phyloP scores from a whole-genome alignment of 1,140 invertebrate species.

The Theocolax elegans region DNA sequence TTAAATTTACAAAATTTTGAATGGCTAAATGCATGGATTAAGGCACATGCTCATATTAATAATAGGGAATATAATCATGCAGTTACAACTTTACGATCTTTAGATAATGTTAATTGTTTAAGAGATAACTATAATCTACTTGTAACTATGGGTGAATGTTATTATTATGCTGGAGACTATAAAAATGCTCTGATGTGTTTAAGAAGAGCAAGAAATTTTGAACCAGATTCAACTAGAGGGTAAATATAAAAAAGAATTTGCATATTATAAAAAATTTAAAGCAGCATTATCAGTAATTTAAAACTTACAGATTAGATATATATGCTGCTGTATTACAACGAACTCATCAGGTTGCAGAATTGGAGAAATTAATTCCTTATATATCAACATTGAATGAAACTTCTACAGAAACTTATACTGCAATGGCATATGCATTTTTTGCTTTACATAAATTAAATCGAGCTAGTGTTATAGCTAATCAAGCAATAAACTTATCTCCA shows the following conservation, averaged over 20 bases:
- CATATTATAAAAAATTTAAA: no score
- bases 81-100: constrained; percentile 71
- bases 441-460: constrained; percentile 68
- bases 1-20: constrained; percentile 63
- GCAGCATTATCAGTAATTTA: no score
- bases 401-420: constrained; percentile 73
- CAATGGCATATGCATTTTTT: constrained; percentile 73
- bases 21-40: constrained; percentile 78
- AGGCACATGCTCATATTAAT: constrained; percentile 74
- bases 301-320: constrained; percentile 59
- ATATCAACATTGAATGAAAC: constrained; percentile 63
- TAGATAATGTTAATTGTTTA: constrained; percentile 72
- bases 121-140: constrained; percentile 75
- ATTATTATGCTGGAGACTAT: constrained; percentile 73
- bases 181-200: constrained; percentile 67
- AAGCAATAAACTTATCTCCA: constrained; percentile 67
- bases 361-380: constrained; percentile 65
- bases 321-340: constrained; percentile 67
- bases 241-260: constrained; percentile 42
- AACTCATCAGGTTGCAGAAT: constrained; percentile 63
- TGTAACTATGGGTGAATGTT: constrained; percentile 74
- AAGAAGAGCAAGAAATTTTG: constrained; percentile 67
- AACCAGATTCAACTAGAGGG: constrained; percentile 70
- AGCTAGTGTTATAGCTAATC: constrained; percentile 73
- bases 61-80: constrained; percentile 74